Conservation (phyloP, 2,888 invertebrate species). For the Macrophya annulata region DNA sequence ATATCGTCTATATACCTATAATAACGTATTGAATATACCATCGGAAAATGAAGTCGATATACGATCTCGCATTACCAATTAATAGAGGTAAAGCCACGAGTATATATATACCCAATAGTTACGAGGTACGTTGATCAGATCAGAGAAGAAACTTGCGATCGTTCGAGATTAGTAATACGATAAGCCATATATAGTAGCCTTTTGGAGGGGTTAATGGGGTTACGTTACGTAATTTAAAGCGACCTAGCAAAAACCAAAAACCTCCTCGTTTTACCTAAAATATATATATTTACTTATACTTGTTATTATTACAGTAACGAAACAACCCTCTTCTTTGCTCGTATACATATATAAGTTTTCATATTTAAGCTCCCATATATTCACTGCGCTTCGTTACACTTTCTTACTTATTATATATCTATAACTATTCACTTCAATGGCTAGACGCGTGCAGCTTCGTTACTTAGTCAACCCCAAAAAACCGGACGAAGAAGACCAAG, state of each 20-base stretch:
- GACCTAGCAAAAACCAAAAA: not conserved
- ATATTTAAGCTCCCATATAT: not conserved
- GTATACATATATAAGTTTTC: not conserved
- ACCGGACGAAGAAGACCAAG: no score
- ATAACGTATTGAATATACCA: not conserved
- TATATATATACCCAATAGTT: not conserved
- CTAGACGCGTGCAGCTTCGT: not conserved
- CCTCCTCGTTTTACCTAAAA: not conserved
- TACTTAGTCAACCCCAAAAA: constrained; percentile 21
- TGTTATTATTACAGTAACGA: not conserved
- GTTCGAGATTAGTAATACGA: constrained; percentile 37
- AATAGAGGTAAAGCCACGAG: not conserved
- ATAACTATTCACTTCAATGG: not conserved
- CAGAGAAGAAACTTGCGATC: not conserved
- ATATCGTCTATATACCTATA: no score
- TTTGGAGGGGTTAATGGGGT: constrained; percentile 17
- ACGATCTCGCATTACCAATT: constrained; percentile 39
- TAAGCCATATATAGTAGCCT: not conserved
- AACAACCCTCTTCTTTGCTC: no score
- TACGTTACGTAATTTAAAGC: not conserved
- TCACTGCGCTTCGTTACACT: not conserved
- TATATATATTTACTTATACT: not conserved
- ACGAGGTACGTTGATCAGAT: not conserved
- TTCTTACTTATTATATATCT: not conserved
- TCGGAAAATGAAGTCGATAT: not conserved